These are phyloP conservation scores for Aphidoletes aphidimyza DNA, from an alignment of 2,888 invertebrate genomes.

Conservation along the genomic window DNA sequence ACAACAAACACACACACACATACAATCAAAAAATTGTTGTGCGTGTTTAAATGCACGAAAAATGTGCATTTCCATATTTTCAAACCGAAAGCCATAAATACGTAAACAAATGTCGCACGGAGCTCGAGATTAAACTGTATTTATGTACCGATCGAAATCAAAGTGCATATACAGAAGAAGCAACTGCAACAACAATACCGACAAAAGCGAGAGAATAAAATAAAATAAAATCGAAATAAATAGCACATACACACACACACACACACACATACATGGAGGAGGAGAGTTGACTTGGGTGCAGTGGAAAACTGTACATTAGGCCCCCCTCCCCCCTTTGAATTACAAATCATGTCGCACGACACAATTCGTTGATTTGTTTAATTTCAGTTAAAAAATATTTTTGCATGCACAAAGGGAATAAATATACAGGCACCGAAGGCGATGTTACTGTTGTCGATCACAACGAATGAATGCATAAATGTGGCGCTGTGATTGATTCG, in stretches of 20 bases:
- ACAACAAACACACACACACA: too few relatives aligned
- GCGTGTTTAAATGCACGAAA: slow-evolving; percentile 17
- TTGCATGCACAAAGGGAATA: slow-evolving; percentile 27
- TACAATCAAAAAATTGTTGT: neutral
- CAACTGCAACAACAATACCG: neutral
- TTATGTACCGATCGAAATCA: slow-evolving; percentile 19
- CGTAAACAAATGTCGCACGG: slow-evolving; percentile 38
- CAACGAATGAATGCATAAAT: slow-evolving; percentile 28
- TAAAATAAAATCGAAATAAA: too few relatives aligned
- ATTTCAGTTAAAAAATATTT: slow-evolving; percentile 48
- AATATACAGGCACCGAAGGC: neutral
- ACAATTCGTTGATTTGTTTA: slow-evolving; percentile 49
- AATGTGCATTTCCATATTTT: slow-evolving; percentile 41
- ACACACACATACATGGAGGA: too few relatives aligned
- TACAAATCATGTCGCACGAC: slow-evolving; percentile 38
- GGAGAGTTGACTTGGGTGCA: too few relatives aligned
- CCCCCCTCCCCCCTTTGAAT: neutral
- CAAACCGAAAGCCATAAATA: slow-evolving; percentile 19
- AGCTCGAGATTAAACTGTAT: slow-evolving; percentile 36
- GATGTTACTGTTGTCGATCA: slow-evolving; percentile 19
- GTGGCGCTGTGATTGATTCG: neutral
- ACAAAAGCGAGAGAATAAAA: neutral
- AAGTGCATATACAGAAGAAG: neutral
- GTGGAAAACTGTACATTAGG: slow-evolving; percentile 6
- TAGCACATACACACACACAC: too few relatives aligned